Conservation (phyloP, 2,888 invertebrate species). For the Cheilosia vernalis region DNA sequence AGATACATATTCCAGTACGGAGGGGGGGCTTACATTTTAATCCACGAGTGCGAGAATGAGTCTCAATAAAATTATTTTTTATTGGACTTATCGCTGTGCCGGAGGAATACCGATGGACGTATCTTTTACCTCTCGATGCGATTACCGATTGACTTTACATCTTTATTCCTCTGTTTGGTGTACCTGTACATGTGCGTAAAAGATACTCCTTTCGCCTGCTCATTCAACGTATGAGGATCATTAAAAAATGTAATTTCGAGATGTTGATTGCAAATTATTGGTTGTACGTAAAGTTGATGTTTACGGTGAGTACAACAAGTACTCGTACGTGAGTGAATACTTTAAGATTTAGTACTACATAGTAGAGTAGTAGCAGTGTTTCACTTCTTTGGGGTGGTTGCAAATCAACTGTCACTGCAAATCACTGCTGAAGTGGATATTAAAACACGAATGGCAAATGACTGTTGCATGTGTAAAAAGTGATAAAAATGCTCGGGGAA, state of each 20-base stretch:
- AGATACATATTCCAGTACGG: slow-evolving; percentile 11
- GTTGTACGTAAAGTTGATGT: slow-evolving; percentile 34
- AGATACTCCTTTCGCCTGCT: slow-evolving; percentile 26
- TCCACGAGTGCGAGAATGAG: background rate
- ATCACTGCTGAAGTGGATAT: slow-evolving; percentile 33
- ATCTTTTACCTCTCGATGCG: slow-evolving; percentile 36
- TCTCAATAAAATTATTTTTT: slow-evolving; percentile 22
- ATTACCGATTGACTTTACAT: slow-evolving; percentile 50
- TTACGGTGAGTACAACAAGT: slow-evolving; percentile 9
- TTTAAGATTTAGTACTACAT: background rate
- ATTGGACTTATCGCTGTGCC: background rate
- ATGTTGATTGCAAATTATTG: slow-evolving; percentile 59
- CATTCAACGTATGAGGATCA: slow-evolving; percentile 5
- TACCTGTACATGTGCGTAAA: slow-evolving; percentile 25
- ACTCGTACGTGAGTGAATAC: background rate
- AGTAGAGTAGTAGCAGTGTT: background rate
- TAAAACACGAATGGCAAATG: slow-evolving; percentile 45
- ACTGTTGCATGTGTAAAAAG: slow-evolving; percentile 5
- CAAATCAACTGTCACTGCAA: slow-evolving; percentile 42
- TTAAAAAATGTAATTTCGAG: slow-evolving; percentile 37
- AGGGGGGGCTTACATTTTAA: background rate
- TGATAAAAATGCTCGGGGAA: background rate
- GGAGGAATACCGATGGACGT: slow-evolving; percentile 13
- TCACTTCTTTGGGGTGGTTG: background rate
- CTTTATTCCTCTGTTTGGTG: slow-evolving; percentile 38